phyloP scores from a whole-genome alignment of 2,797 vertebrate genomes.

The Pangasius djambal region DNA sequence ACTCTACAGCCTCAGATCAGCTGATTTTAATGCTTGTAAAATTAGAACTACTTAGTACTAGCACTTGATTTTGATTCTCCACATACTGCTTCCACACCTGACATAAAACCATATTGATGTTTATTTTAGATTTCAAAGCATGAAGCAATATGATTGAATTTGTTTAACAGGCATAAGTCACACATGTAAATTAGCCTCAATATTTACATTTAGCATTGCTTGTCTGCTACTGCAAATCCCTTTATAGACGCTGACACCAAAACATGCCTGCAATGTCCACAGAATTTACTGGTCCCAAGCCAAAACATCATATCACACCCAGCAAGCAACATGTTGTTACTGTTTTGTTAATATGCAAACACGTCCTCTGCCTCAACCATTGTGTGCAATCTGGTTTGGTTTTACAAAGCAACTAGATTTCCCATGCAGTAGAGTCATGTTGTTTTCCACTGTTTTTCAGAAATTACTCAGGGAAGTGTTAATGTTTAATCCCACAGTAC shows the following conservation, averaged over 20 bases:
- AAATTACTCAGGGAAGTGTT: background rate
- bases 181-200: background rate
- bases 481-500: constrained; percentile 66
- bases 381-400: background rate
- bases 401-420: background rate
- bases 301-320: background rate
- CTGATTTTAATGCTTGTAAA: background rate
- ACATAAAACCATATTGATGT: background rate
- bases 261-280: background rate
- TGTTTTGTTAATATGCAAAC: background rate
- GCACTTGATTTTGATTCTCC: background rate
- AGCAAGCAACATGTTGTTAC: too few species aligned
- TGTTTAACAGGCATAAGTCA: background rate
- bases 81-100: background rate
- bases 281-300: background rate
- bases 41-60: background rate
- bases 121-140: background rate
- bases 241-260: background rate
- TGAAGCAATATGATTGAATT: background rate
- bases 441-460: background rate
- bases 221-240: background rate
- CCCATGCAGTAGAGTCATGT: background rate
- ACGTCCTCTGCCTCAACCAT: background rate
- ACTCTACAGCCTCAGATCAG: background rate
- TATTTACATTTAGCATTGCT: background rate